Base-by-base conservation (phyloP, 2,888 invertebrate genomes). In the Hedychridium roseum region DNA sequence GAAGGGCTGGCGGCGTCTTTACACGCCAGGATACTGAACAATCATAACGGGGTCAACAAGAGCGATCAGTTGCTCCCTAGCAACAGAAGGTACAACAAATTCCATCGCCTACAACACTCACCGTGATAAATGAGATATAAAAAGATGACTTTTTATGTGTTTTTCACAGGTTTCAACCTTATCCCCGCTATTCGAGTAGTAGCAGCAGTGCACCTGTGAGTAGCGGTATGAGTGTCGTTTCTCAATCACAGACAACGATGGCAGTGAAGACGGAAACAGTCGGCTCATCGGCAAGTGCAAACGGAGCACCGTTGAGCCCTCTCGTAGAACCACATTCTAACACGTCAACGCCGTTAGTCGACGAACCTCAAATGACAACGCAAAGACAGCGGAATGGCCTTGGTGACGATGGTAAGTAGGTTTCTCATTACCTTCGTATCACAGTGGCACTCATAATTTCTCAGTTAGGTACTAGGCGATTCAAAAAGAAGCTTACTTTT, bases 1-100 rank as follows among this genome's bases (percentile, higher is more conserved):
- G 84, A 85, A 85, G 92, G 93, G 49, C 78, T 93, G 50, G 92
- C 93, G 16, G 92, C 92, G 39, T 91, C 91, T 43, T 79, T 92
- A 55, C 92, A 92, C 74, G 90, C 90, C 49, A 85, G 91, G 62
- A 89, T 92, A 60, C 82, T 92, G 81, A 64, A 85, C 80, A 79
- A 85, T 80, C 80, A 86, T 83, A 81, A 85, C 50, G 58, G 42
- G 14, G 65, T 54, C 49, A 62, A 53, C 43, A 79, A 79, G 64
- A 61, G 59, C 7, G 77, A 79, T 21, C 52, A 68, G n/a, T 59
- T 63, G 21, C 58, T 68, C 23, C 27, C 63, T 21, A 60, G 50
- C 7, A 63, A 30, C 51, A 69, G 72, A 64, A 72, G 73, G 72
- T 73, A 63, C 26, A n/a, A n/a, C n/a, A n/a, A n/a, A n/a, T n/a